Evolutionary conservation across 1,140 invertebrate genomes (phyloP), one percentile per base, ranked within the genome.

Genomic region (Drosophila watanabei): DNA sequence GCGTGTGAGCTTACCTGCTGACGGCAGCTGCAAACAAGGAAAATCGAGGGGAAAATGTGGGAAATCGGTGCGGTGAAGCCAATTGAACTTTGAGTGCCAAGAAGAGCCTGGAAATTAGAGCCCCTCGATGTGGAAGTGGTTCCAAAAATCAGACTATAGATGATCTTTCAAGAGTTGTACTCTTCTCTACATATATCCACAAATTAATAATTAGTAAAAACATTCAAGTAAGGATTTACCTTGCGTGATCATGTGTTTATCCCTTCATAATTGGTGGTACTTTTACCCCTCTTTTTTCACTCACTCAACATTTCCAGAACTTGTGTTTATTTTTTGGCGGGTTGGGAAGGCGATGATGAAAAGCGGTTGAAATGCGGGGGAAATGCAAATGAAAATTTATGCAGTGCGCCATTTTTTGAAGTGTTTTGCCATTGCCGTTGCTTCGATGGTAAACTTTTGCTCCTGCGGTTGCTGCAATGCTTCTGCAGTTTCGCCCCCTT

Each of bases 381-480:
- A 41, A 37, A 52, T 51, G 52, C 32, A 58, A 79, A 79, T 78
- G 57, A 28, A 78, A 79, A 79, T 78, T 77, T 78, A 78, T 79
- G 76, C 76, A 72, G 76, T 79, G 76, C 75, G 24, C 57, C 58
- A 79, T 68, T 79, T 79, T 79, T 79, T 79, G 39, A 63, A 79
- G 76, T 69, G 75, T 69, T 58, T 57, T 61, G 61, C 56, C 46
- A 35, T 59, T 57, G 28, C 51, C 30, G 16, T 11, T 52, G 30
- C 51, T 51, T 43, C 45, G 35, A 11, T 60, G 56, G 69, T 33
- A 75, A 75, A 75, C 37, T 73, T 73, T 59, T 72, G 70, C 52
- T 57, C 39, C 49, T 58, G 39, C 57, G 73, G 75, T 75, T 68
- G 30, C 28, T 58, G 32, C 52, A 51, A 61, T 63, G 58, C 49